Evolutionary conservation across 2,797 vertebrate genomes (phyloP).

Genomic region (Cephalopachus bancanus): DNA sequence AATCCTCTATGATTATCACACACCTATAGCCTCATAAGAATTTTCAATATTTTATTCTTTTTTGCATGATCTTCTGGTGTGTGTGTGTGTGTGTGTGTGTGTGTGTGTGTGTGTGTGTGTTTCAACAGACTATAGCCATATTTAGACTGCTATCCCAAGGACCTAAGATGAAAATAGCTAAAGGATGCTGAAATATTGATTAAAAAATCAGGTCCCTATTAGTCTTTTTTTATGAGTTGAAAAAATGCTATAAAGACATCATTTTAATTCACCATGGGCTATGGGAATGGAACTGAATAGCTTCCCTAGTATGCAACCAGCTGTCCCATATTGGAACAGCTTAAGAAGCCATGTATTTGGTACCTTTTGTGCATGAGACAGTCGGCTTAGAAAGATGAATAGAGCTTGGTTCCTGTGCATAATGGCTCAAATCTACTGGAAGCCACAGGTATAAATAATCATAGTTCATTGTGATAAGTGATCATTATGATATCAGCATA

Average conservation of each 20-base stretch:
- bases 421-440: neutral
- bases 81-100: neutral
- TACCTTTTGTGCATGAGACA: neutral
- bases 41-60: conserved; percentile 33
- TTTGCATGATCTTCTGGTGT: neutral
- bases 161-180: neutral
- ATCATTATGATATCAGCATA: neutral
- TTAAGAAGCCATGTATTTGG: neutral
- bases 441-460: neutral
- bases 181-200: conserved; percentile 16
- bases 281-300: neutral
- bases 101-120: neutral
- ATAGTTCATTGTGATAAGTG: neutral
- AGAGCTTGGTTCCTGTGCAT: neutral
- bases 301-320: neutral
- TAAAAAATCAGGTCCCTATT: neutral
- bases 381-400: neutral
- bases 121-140: neutral
- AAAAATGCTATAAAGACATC: neutral
- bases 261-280: neutral
- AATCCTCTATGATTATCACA: neutral
- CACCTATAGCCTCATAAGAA: neutral
- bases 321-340: neutral
- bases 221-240: neutral
- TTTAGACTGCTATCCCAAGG: neutral